Evolutionary conservation across 2,888 invertebrate genomes (phyloP).

Genomic region (Chrysina gloriosa): DNA sequence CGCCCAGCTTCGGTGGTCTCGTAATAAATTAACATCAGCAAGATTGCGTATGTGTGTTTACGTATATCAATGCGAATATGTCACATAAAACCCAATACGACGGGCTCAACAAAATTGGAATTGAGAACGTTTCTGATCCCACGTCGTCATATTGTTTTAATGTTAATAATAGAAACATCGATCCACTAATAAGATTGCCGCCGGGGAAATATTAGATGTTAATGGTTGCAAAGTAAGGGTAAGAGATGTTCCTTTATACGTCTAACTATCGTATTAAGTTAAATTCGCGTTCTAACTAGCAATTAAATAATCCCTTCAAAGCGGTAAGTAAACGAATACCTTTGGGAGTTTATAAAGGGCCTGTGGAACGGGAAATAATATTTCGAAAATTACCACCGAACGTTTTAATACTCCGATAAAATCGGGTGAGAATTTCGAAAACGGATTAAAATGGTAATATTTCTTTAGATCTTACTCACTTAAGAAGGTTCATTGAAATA

Average conservation of each 20-base stretch:
- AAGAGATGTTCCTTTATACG: constrained; percentile 64
- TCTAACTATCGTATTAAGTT: constrained; percentile 65
- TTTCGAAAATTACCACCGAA: constrained; percentile 8
- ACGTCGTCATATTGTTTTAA: constrained; percentile 12
- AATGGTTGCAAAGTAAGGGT: constrained; percentile 64
- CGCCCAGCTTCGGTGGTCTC: too few relatives aligned
- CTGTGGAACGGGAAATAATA: constrained; percentile 9
- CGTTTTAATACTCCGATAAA: too few relatives aligned
- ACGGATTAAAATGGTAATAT: too few relatives aligned
- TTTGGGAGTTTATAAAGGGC: constrained; percentile 56
- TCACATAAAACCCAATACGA: not conserved
- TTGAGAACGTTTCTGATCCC: not conserved
- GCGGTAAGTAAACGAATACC: constrained; percentile 64
- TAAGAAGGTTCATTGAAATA: too few relatives aligned
- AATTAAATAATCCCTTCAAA: constrained; percentile 68
- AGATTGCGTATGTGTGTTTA: too few relatives aligned
- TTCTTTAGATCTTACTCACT: too few relatives aligned
- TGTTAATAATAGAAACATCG: constrained; percentile 49
- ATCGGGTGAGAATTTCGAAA: too few relatives aligned
- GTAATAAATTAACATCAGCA: too few relatives aligned
- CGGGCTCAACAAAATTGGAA: not conserved
- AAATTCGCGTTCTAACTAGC: constrained; percentile 61
- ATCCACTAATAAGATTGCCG: constrained; percentile 54
- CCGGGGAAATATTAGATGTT: constrained; percentile 63
- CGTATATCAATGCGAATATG: too few relatives aligned